These are phyloP conservation scores for Paradoxurus hermaphroditus DNA, from an alignment of 2,113 vertebrate genomes.

Conservation along the genomic window DNA sequence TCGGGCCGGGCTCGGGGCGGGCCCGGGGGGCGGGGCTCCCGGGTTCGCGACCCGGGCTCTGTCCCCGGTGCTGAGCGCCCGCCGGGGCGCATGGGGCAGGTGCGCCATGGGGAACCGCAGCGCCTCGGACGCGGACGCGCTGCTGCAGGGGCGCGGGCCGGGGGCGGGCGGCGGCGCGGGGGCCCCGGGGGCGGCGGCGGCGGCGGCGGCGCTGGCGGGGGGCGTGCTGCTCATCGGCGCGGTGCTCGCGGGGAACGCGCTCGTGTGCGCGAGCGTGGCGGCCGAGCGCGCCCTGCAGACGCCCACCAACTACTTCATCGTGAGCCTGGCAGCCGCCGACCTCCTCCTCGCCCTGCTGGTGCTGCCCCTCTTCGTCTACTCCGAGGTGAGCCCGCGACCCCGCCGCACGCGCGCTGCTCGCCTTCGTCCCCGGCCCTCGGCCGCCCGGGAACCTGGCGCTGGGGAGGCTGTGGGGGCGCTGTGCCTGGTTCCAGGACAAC, in stretches of 20 bases:
- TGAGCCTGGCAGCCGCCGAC: constrained; percentile 94
- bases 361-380: constrained; percentile 93
- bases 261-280: constrained; percentile 93
- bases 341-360: constrained; percentile 93
- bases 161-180: not conserved
- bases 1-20: not conserved
- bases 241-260: constrained; percentile 90
- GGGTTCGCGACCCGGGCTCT: rapidly evolving
- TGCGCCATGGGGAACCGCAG: constrained; percentile 48
- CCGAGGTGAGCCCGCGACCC: constrained; percentile 85
- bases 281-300: constrained; percentile 93
- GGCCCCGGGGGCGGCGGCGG: constrained; percentile 47
- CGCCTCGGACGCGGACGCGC: not conserved
- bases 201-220: constrained; percentile 85
- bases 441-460: not conserved
- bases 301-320: constrained; percentile 96
- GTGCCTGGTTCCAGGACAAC: not conserved
- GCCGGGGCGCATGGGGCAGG: rapidly evolving
- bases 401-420: rapidly evolving
- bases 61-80: not conserved
- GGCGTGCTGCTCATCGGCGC: constrained; percentile 88
- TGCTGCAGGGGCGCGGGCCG: not conserved
- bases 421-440: not conserved
- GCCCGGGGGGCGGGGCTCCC: not conserved
- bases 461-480: not conserved